Conservation (phyloP, 2,797 vertebrate genomes). For the Brachyrhaphis roseni region DNA sequence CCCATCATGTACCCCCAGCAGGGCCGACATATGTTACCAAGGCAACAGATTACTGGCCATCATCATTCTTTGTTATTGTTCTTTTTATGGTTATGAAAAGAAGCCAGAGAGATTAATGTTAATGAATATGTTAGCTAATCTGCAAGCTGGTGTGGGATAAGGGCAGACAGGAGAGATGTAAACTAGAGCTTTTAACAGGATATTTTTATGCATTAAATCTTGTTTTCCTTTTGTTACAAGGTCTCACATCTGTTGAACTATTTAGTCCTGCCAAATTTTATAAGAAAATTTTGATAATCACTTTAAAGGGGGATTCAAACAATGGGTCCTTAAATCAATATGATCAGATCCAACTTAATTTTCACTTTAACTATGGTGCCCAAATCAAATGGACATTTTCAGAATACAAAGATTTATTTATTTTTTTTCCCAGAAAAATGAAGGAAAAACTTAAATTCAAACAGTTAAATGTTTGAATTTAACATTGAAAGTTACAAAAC, state of each 20-base stretch:
- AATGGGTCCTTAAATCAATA: not conserved
- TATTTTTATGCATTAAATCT: not conserved
- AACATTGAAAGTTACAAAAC: not conserved
- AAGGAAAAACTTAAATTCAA: not conserved
- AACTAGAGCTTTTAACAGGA: constrained; percentile 7
- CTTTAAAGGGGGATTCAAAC: not conserved
- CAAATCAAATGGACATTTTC: not conserved
- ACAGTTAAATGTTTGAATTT: not conserved
- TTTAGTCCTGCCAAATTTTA: not conserved
- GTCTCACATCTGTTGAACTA: not conserved
- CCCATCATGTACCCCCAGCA: constrained; percentile 24
- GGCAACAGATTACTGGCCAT: constrained; percentile 44
- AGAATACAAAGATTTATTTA: not conserved
- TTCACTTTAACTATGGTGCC: not conserved
- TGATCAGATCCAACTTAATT: not conserved
- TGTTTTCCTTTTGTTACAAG: not conserved
- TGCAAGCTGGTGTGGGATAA: constrained; percentile 9
- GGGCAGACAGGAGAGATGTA: not conserved
- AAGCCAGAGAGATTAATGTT: constrained; percentile 18
- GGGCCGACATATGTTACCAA: constrained; percentile 40
- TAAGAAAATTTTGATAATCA: not conserved
- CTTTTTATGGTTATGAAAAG: constrained; percentile 20
- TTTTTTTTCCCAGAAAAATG: not conserved
- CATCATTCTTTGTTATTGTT: constrained; percentile 40
- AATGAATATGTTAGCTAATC: constrained; percentile 25